Evolutionary conservation across 2,888 invertebrate species (phyloP), one percentile per base, ranked within the genome.

Genomic region (Cephus sareptanus): DNA sequence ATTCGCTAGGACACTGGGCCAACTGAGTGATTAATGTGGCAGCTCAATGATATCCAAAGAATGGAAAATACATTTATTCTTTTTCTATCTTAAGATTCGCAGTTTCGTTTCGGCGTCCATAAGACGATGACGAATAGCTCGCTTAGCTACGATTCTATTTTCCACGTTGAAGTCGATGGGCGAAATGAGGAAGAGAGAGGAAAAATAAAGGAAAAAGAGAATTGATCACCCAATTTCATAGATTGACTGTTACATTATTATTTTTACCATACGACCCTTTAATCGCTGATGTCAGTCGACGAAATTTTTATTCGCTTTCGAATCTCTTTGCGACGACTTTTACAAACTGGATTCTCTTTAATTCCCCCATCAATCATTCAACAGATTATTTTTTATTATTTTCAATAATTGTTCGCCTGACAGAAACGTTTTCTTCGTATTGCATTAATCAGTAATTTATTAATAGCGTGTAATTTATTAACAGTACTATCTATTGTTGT

Each of bases 1-100:
- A 77, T 75, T 77, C 68, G 77, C 68, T 74, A 69, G 34, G 71
- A 37, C 35, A 35, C 33, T 33, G 75, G 76, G 79, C 75, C 78
- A 76, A 56, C 34, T 68, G 76, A 81, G 81, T 84, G 85, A 85
- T 85, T 84, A 84, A 85, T 85, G 84, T 83, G 81, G 79, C 81
- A 83, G 76, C 80, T 81, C 83, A 82, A 82, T 82, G 82, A 82
- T 85, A 80, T 84, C 79, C 78, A 81, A 82, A 71, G 71, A 71
- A 71, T 71, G 33, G 34, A 34, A 71, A 71, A 71, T 71, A 71
- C 33, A 71, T 71, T 71, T 71, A 71, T 71, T 71, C 34, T 71
- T 31, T 9, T 23, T 31, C 11, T 71, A 34, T 6, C 71, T 13
- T 71, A 31, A 31, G 33, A 71, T 33, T 56, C 31, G 71, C 13